phyloP scores from a whole-genome alignment of 2,113 vertebrate species.

The rat (Rattus norvegicus) region DNA sequence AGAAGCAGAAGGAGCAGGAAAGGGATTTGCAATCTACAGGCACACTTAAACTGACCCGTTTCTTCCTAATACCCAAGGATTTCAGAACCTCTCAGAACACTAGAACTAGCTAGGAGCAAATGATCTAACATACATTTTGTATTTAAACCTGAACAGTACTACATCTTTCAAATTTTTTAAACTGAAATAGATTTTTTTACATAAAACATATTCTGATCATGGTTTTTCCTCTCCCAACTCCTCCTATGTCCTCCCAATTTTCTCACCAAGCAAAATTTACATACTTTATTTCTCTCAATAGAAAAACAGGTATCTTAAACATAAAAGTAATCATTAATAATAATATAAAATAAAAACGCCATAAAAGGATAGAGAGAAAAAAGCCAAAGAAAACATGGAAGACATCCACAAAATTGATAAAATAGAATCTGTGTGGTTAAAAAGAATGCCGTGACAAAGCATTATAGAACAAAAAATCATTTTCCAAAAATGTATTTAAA shows the following conservation, averaged over 20 bases:
- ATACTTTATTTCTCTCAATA: not conserved
- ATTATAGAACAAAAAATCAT: not conserved
- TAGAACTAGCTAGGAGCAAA: not conserved
- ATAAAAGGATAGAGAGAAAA: not conserved
- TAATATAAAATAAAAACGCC: not conserved
- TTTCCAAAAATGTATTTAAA: not conserved
- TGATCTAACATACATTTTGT: not conserved
- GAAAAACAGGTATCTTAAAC: not conserved
- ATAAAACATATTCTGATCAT: not conserved
- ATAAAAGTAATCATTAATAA: not conserved
- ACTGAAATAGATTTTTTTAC: not conserved
- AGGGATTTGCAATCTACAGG: not conserved
- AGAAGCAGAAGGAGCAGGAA: not conserved
- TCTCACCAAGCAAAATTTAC: not conserved
- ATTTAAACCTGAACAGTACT: not conserved
- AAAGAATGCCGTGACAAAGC: not conserved
- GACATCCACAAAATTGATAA: not conserved
- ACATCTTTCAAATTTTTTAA: not conserved
- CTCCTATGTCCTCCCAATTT: not conserved
- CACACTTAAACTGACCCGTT: not conserved
- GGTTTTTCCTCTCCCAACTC: not conserved
- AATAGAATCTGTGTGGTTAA: not conserved
- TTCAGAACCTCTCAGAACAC: not conserved
- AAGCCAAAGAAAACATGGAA: not conserved
- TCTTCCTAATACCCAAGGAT: not conserved